phyloP scores from a whole-genome alignment of 1,140 invertebrate genomes.

The Drosophila parvula region DNA sequence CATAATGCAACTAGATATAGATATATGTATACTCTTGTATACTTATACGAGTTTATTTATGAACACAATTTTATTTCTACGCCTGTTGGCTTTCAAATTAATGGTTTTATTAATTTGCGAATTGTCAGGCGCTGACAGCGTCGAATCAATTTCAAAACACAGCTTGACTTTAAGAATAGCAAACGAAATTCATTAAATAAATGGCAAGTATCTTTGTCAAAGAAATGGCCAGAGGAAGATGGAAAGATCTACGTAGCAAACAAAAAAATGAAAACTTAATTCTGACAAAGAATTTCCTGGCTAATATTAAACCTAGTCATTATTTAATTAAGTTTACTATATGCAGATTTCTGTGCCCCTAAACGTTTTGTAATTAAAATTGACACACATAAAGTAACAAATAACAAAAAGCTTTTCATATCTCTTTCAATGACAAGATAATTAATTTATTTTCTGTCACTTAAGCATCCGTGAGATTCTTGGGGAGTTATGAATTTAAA shows the following conservation, averaged over 20 bases:
- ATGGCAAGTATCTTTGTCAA: background rate
- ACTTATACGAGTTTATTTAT: conserved; percentile 46
- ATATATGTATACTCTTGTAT: background rate
- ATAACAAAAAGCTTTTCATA: conserved; percentile 5
- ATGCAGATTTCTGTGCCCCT: background rate
- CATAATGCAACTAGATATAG: conserved; percentile 28
- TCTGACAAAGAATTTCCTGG: background rate
- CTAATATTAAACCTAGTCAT: background rate
- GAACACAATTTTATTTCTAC: conserved; percentile 50
- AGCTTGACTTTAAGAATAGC: conserved; percentile 18
- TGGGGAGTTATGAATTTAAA: conserved; percentile 2
- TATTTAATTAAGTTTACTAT: background rate
- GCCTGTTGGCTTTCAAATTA: conserved; percentile 71
- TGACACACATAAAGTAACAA: conserved; percentile 6
- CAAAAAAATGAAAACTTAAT: too few species aligned
- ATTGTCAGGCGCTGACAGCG: conserved; percentile 73
- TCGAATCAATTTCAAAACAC: conserved; percentile 51
- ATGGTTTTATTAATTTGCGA: conserved; percentile 78
- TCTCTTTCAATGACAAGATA: conserved; percentile 4
- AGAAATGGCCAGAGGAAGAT: too few species aligned
- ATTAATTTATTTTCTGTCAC: conserved; percentile 13
- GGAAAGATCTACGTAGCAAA: too few species aligned
- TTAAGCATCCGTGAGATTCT: conserved; percentile 5
- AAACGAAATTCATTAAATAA: conserved; percentile 1
- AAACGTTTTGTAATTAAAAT: background rate